Conservation (phyloP, 2,113 vertebrate species). For the Craseonycteris thonglongyai region DNA sequence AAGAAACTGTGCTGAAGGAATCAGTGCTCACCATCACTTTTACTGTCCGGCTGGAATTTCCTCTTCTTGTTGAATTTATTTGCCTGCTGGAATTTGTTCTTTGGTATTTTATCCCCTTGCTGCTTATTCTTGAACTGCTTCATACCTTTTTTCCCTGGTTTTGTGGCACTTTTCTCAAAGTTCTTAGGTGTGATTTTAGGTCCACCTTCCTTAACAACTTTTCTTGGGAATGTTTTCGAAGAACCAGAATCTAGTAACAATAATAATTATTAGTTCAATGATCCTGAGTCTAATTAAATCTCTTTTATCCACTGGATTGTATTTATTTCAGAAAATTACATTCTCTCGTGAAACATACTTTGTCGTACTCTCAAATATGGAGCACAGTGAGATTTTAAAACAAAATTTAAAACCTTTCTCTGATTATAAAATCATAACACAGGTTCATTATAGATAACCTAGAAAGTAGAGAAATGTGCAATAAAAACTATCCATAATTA, state of each 20-base stretch:
- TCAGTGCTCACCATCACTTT: conserved; percentile 71
- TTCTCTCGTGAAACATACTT: not conserved
- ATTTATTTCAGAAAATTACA: not conserved
- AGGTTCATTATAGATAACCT: not conserved
- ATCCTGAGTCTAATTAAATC: not conserved
- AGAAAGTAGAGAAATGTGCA: not conserved
- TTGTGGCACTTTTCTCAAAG: conserved; percentile 73
- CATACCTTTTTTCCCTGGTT: conserved; percentile 65
- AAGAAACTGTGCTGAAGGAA: not conserved
- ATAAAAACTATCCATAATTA: not conserved
- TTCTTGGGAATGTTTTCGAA: conserved; percentile 61
- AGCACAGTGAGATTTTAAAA: not conserved
- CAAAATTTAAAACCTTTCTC: not conserved
- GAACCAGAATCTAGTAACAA: conserved; percentile 58
- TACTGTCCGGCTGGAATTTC: conserved; percentile 63
- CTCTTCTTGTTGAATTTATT: conserved; percentile 69
- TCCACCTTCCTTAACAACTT: conserved; percentile 60
- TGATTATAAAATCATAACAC: conserved; percentile 12
- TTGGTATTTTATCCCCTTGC: conserved; percentile 63
- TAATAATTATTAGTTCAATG: not conserved
- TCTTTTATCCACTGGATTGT: not conserved
- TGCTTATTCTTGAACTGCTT: conserved; percentile 79
- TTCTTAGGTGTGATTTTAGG: conserved; percentile 72
- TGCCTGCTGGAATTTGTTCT: conserved; percentile 71
- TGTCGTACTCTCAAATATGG: not conserved